These are phyloP conservation scores for Drosophila subsilvestris DNA, from an alignment of 2,888 invertebrate genomes.

Conservation along the genomic window DNA sequence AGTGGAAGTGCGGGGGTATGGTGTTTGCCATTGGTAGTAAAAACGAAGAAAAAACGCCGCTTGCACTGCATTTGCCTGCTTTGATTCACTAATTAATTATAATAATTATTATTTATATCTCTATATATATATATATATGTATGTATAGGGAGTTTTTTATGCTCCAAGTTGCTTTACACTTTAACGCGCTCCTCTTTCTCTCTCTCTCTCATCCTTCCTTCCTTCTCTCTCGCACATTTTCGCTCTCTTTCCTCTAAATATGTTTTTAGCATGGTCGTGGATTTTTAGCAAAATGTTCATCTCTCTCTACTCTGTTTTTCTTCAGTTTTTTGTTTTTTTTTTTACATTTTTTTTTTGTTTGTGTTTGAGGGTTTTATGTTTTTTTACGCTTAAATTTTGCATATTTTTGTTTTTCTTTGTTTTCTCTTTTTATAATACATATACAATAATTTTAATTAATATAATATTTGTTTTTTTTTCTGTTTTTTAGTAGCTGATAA, in stretches of 20 bases:
- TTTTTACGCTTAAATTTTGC: constrained; percentile 48
- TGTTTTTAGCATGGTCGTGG: constrained; percentile 35
- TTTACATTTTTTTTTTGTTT: constrained; percentile 42
- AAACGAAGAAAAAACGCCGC: constrained; percentile 52
- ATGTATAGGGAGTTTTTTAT: constrained; percentile 35
- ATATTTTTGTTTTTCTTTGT: constrained; percentile 39
- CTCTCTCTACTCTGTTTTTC: constrained; percentile 32
- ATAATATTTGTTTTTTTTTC: constrained; percentile 53
- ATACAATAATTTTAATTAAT: constrained; percentile 67
- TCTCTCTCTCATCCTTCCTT: constrained; percentile 13
- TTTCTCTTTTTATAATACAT: constrained; percentile 47
- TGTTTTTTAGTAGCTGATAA: constrained; percentile 59
- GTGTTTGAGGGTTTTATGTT: constrained; percentile 31
- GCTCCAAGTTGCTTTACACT: constrained; percentile 50
- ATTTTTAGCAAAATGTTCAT: constrained; percentile 34
- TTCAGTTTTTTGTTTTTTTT: constrained; percentile 45
- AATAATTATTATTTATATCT: constrained; percentile 33
- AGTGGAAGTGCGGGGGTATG: constrained; percentile 14
- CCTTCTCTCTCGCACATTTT: constrained; percentile 7
- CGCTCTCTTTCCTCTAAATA: constrained; percentile 7
- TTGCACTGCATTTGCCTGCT: constrained; percentile 69
- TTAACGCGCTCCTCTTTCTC: constrained; percentile 28
- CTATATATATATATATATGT: constrained; percentile 35
- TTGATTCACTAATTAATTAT: constrained; percentile 58
- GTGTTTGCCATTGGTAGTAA: background rate